A percentile compares a stretch with the other conserved stretches of the same genome.
Evolutionary conservation across 2,797 vertebrate genomes (phyloP).

Genomic region (Anguilla marmorata): DNA sequence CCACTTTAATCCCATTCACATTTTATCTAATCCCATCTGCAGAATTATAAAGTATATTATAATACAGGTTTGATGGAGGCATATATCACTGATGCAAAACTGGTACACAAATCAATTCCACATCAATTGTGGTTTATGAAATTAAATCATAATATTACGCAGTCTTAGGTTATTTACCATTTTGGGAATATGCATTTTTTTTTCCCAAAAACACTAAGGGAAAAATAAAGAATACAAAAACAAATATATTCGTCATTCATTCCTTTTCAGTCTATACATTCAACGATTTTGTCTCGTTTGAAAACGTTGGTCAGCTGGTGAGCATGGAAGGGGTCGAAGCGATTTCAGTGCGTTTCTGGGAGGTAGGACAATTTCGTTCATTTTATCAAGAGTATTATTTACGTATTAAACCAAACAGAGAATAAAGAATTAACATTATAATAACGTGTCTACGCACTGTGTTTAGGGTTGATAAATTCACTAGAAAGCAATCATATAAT

Average conservation of each 20-base stretch:
- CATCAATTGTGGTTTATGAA: not conserved
- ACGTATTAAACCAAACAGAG: too few relatives aligned
- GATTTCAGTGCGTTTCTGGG: not conserved
- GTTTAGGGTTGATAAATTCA: not conserved
- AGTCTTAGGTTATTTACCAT: not conserved
- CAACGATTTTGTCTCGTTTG: not conserved
- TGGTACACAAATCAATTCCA: not conserved
- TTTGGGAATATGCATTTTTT: not conserved
- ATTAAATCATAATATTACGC: not conserved
- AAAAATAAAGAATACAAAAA: not conserved
- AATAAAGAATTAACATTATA: too few relatives aligned
- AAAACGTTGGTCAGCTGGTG: not conserved
- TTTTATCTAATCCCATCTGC: not conserved
- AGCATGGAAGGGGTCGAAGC: too few relatives aligned
- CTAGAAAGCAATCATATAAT: not conserved
- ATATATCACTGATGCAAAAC: not conserved
- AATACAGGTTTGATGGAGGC: not conserved
- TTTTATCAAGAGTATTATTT: not conserved
- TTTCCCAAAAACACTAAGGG: not conserved
- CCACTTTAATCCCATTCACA: not conserved
- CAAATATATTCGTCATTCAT: not conserved
- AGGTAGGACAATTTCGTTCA: not conserved
- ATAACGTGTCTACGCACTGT: too few relatives aligned
- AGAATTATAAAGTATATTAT: not conserved
- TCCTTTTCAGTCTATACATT: not conserved